A percentile compares a stretch with the other conserved stretches of the same genome.
Conservation (phyloP, 2,113 vertebrate species). For the Lates calcarifer region DNA sequence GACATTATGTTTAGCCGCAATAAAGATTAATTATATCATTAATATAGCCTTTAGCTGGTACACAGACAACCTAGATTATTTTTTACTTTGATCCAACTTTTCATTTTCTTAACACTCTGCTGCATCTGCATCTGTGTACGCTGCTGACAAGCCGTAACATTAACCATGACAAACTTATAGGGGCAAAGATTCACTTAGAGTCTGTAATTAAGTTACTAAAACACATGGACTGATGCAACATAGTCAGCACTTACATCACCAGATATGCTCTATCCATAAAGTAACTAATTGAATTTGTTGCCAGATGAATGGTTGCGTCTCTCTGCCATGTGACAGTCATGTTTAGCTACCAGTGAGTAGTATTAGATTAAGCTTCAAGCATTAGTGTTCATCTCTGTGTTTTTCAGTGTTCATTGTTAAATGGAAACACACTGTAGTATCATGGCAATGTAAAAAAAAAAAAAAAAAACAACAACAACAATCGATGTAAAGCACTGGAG, state of each 20-base stretch:
- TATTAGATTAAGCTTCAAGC: slow-evolving; percentile 56
- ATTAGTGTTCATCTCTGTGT: background rate
- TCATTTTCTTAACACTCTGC: background rate
- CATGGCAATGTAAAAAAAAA: background rate
- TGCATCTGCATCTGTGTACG: background rate
- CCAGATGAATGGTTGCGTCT: slow-evolving; percentile 18
- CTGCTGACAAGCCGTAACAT: background rate
- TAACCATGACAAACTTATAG: background rate
- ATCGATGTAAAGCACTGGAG: background rate
- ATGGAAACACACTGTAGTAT: slow-evolving; percentile 16
- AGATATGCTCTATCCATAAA: slow-evolving; percentile 11
- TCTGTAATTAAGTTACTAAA: slow-evolving; percentile 4
- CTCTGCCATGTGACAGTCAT: slow-evolving; percentile 61
- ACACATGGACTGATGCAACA: background rate
- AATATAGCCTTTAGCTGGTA: slow-evolving; percentile 25
- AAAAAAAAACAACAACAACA: no score
- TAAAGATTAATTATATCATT: slow-evolving; percentile 32
- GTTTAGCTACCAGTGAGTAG: slow-evolving; percentile 17
- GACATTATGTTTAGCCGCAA: slow-evolving; percentile 19
- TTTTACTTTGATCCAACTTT: slow-evolving; percentile 16
- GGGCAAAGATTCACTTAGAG: background rate
- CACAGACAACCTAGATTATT: background rate
- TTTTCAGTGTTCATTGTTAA: slow-evolving; percentile 38
- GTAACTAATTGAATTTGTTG: slow-evolving; percentile 59
- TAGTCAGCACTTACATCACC: slow-evolving; percentile 32